Evolutionary conservation across 2,888 invertebrate species (phyloP), one percentile per base, ranked within the genome.

Genomic region (Torymus auratus): DNA sequence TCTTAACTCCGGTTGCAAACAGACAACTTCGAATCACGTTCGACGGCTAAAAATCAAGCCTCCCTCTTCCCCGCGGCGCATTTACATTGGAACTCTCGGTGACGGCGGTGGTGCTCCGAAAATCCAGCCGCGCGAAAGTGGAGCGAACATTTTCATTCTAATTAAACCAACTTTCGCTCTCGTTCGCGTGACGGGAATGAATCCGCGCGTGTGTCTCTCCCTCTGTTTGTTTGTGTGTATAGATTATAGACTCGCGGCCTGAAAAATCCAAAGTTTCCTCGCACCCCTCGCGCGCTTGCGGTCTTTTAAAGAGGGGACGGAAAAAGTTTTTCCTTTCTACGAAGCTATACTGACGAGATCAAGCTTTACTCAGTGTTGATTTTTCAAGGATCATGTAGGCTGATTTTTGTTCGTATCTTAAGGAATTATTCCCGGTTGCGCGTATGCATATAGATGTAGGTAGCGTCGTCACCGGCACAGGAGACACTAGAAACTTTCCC

Each of bases 141-240:
- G 78, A 67, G 71, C 78, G 78, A 58, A 67, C 72, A 58, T 78
- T 78, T 67, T 65, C 78, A 78, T 67, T 65, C 60, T 41, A 72
- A 78, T 78, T 78, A 78, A 71, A 71, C 53, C 12, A 67, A 78
- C 78, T 78, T 78, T 72, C 70, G 52, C 70, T 72, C 72, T 72
- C 60, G 69, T 64, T 79, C 64, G 74, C 69, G 69, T 58, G 74
- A 73, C 60, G 52, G 28, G 61, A 68, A 76, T 76, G 41, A 41
- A 41, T 41, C 41, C 41, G 41, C 41, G 41, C 41, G 41, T 41
- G 28, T 28, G 3, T 17, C 53, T n/a, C 55, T 28, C 28, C 10
- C 73, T 23, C 15, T 15, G 28, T 41, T 5, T 41, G 20, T 20
- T 1, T 20, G 20, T 2, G 13, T 68, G 2, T 23, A 17, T n/a